Evolutionary conservation across 2,888 invertebrate genomes (phyloP), one percentile per base, ranked within the genome.

Genomic region (Azorinus chamasolen): DNA sequence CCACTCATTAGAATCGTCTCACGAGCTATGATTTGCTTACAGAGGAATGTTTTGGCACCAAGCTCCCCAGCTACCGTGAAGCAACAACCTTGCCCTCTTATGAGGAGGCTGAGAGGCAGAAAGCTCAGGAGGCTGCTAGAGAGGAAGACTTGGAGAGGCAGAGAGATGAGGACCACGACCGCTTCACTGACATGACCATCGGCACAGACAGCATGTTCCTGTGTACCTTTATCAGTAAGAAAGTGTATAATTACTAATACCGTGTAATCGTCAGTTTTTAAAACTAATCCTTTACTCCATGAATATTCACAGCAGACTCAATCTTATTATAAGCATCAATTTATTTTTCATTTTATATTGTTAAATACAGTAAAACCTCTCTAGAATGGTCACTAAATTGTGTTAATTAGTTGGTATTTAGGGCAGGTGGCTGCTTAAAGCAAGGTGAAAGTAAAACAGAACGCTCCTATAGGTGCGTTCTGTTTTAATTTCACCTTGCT

Each of bases 181-280:
- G 95, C 10, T 96, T 97, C 90, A 96, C 96, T 90, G 96, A 96
- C 88, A 94, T 97, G 70, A 83, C 89, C 71, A 95, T 98, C 57
- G 98, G 98, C 79, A 98, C 97, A 37, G 98, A 98, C 92, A 96
- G 97, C 89, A 97, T 97, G 96, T 98, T 98, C 93, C 95, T 97
- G 85, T 96, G 97, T 78, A 97, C 97, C 46, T 98, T 98, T 94
- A 95, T 97, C 90, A 96, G 96, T 97, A 94, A 94, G 66, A 14
- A 14, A 51, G 41, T 8, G 14, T 41, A 12, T 41, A 12, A 41
- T 8, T 41, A n/a, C n/a, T n/a, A n/a, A n/a, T n/a, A n/a, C n/a
- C n/a, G n/a, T n/a, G n/a, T n/a, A n/a, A n/a, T n/a, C n/a, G n/a
- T n/a, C n/a, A n/a, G n/a, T n/a, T n/a, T n/a, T n/a, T n/a, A n/a